Base-by-base conservation (phyloP, 2,113 vertebrate genomes). In the Baryphthengus martii region DNA sequence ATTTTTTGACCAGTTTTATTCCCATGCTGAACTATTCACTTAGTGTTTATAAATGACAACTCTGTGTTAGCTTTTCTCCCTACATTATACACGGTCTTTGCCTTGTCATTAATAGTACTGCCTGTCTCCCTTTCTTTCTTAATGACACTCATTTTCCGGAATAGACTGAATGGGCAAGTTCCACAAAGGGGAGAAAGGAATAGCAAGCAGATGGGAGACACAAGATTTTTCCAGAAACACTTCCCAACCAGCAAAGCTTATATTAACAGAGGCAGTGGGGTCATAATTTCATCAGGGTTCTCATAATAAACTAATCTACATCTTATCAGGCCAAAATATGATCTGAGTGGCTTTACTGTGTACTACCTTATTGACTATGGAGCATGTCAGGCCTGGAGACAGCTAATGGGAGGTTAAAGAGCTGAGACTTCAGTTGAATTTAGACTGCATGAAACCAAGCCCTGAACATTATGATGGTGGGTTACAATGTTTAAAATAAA, bases 1-100 rank as follows among this genome's bases (percentile, higher is more conserved):
- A 93, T 45, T 89, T 95, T 95, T 89, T 61, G 68, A 67, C 28
- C 35, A 83, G 25, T 94, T 95, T 89, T 85, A 83, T 89, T 91
- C 24, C 35, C 50, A 20, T 73, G 37, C 17, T 88, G 58, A 74
- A 85, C 50, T 74, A 74, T 92, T 96, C 85, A 33, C 42, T 26
- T 62, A 19, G 53, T 56, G 70, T 76, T 96, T 91, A 42, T 91
- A 96, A 91, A 72, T 74, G 65, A 35, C 74, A 88, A 13, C 8
- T 81, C 8, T 85, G 9, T 70, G 42, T 67, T 67, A 59, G 5
- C 18, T 96, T 95, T 82, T 55, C 49, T 50, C 55, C 29, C 39
- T 52, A 49, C 18, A 23, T 28, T 65, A 37, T 88, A 80, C 63
- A 67, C 15, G 26, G 12, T 18, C 88, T 89, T 96, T 94, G 26